These are phyloP conservation scores for Drosophila oshimai DNA, from an alignment of 1,140 invertebrate genomes.

Conservation along the genomic window DNA sequence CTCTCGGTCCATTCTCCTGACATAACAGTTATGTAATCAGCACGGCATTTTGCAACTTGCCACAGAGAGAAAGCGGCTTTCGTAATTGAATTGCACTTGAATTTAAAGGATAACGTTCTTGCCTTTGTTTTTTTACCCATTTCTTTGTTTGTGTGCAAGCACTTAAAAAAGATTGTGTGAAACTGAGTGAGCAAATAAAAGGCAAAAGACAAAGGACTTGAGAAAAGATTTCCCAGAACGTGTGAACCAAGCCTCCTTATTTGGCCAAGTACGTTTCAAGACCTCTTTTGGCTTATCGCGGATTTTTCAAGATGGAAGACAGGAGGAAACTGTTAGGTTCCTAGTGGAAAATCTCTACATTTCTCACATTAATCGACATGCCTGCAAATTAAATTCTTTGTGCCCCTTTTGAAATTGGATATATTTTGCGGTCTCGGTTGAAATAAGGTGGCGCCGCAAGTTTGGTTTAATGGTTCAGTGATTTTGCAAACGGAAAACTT, in stretches of 20 bases:
- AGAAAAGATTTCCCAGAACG: constrained; percentile 10
- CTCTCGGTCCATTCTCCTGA: constrained; percentile 23
- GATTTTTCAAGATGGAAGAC: neutral
- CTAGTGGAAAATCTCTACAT: neutral
- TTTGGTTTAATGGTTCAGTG: constrained; percentile 46
- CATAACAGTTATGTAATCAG: constrained; percentile 68
- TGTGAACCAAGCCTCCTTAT: constrained; percentile 22
- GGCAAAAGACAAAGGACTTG: constrained; percentile 12
- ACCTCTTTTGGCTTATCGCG: constrained; percentile 14
- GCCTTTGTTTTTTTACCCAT: constrained; percentile 46
- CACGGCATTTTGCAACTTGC: constrained; percentile 25
- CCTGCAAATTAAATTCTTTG: constrained; percentile 6
- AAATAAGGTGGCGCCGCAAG: constrained; percentile 50
- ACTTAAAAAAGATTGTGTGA: constrained; percentile 21
- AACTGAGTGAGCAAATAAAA: constrained; percentile 16
- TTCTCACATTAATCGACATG: neutral
- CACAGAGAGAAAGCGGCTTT: constrained; percentile 25
- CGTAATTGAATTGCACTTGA: constrained; percentile 56
- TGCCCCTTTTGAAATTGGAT: constrained; percentile 53
- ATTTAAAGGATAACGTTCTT: constrained; percentile 62
- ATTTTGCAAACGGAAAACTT: constrained; percentile 53
- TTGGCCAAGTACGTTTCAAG: constrained; percentile 3
- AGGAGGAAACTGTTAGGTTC: neutral
- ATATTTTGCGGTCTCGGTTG: constrained; percentile 38
- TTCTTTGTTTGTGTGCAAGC: constrained; percentile 8